These are phyloP conservation scores for Papilio aristodemus DNA, from an alignment of 1,140 invertebrate genomes.

Conservation along the genomic window DNA sequence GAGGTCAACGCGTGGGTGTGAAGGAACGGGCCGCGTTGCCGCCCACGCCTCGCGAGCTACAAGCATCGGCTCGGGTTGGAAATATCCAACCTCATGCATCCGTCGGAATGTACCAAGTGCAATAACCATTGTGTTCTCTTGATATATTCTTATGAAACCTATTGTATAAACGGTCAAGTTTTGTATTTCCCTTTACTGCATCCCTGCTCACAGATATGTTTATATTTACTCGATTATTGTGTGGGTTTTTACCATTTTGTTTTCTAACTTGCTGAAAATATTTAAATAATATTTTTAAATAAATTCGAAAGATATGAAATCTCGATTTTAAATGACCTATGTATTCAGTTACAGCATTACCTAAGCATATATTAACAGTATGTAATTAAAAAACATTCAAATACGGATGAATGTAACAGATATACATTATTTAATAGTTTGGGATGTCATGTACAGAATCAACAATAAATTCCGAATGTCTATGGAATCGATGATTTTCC, in stretches of 20 bases:
- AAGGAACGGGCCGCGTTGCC: conserved; percentile 51
- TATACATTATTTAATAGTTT: background rate
- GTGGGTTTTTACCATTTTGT: background rate
- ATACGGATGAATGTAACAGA: too few relatives aligned
- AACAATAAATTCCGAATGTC: background rate
- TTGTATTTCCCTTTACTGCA: background rate
- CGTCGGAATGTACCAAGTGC: conserved; percentile 33
- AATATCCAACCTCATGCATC: conserved; percentile 47
- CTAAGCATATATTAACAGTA: too few relatives aligned
- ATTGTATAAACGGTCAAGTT: conserved; percentile 9
- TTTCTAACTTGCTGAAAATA: too few relatives aligned
- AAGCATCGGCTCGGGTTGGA: conserved; percentile 51
- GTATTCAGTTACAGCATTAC: too few relatives aligned
- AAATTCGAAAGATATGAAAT: too few relatives aligned
- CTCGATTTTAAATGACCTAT: too few relatives aligned
- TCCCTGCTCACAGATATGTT: background rate
- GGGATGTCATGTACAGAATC: background rate
- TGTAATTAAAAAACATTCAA: too few relatives aligned
- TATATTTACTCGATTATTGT: background rate
- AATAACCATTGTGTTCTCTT: conserved; percentile 23
- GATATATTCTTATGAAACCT: conserved; percentile 14
- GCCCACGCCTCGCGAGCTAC: conserved; percentile 57
- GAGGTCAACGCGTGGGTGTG: conserved; percentile 67
- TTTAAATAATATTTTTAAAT: too few relatives aligned
- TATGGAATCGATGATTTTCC: conserved; percentile 45